These are phyloP conservation scores for Chrysaora quinquecirrha DNA, from an alignment of 30 jellyfish, hydroid and myxozoan genomes.

Conservation along the genomic window DNA sequence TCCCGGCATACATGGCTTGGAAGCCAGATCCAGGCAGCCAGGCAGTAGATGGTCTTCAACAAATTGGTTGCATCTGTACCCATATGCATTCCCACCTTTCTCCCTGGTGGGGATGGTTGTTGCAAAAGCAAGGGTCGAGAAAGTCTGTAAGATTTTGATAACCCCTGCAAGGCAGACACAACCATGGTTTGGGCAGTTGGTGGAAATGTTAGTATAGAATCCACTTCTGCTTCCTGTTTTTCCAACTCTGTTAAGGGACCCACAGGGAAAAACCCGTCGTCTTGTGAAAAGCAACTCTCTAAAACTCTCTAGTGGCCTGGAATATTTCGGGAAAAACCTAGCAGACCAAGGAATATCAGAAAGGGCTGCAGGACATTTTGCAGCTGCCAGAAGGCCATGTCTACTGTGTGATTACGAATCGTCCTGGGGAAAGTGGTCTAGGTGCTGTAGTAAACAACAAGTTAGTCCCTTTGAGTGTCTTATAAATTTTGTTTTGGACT, in stretches of 20 bases:
- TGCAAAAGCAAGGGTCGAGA: not conserved
- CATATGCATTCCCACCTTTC: constrained; percentile 58
- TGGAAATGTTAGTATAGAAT: not conserved
- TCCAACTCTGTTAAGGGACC: not conserved
- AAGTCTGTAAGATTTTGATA: constrained; percentile 4
- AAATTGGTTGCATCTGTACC: constrained; percentile 17
- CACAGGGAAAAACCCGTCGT: not conserved
- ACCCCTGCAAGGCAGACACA: constrained; percentile 54
- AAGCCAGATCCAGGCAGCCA: constrained; percentile 28
- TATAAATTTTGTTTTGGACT: constrained; percentile 23
- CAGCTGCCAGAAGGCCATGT: constrained; percentile 39
- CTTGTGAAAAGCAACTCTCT: not conserved
- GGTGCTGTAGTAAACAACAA: constrained; percentile 52
- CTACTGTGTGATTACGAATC: constrained; percentile 20
- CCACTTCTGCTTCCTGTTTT: not conserved
- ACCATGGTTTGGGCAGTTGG: constrained; percentile 11
- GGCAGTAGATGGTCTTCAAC: constrained; percentile 34
- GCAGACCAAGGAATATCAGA: constrained; percentile 21
- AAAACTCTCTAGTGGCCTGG: constrained; percentile 42
- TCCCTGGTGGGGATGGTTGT: constrained; percentile 14
- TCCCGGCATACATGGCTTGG: constrained; percentile 46
- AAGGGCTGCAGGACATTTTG: constrained; percentile 29
- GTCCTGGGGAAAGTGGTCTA: constrained; percentile 57
- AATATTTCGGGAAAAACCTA: constrained; percentile 24
- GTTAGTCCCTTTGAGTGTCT: constrained; percentile 46